Conservation (phyloP, 2,888 invertebrate species). For the Melikaiella ostensackeni region DNA sequence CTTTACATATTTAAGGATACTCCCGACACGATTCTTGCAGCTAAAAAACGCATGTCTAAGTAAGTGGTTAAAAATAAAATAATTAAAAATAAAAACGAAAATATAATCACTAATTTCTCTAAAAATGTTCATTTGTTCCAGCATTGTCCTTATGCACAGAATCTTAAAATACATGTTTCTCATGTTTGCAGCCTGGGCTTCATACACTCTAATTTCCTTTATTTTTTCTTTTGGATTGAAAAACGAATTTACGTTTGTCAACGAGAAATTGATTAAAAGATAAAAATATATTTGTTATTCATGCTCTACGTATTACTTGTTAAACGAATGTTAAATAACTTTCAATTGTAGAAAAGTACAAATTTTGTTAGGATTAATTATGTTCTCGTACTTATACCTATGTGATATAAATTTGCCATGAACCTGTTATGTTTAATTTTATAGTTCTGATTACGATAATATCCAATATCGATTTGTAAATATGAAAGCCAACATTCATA, state of each 20-base stretch:
- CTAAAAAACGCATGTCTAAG: constrained; percentile 66
- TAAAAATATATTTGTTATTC: constrained; percentile 25
- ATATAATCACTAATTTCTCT: not conserved
- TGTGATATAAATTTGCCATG: too few relatives aligned
- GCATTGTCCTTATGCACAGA: constrained; percentile 59
- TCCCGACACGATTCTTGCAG: constrained; percentile 62
- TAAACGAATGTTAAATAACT: not conserved
- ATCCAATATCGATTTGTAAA: too few relatives aligned
- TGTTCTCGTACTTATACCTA: too few relatives aligned
- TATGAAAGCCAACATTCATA: too few relatives aligned
- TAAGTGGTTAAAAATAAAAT: constrained; percentile 43
- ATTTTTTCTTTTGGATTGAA: constrained; percentile 48
- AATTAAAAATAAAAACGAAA: not conserved
- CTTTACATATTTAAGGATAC: constrained; percentile 78
- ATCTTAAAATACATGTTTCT: constrained; percentile 57
- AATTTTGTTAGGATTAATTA: not conserved
- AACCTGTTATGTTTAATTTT: too few relatives aligned
- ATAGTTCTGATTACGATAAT: too few relatives aligned
- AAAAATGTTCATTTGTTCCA: constrained; percentile 49
- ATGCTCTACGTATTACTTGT: not conserved
- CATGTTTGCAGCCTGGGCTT: constrained; percentile 41
- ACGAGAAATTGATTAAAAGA: constrained; percentile 52
- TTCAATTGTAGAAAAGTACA: not conserved
- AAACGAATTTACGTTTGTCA: constrained; percentile 49
- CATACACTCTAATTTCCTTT: constrained; percentile 44